Base-by-base conservation (phyloP, 2,113 vertebrate genomes). In the Microtus oregoni region DNA sequence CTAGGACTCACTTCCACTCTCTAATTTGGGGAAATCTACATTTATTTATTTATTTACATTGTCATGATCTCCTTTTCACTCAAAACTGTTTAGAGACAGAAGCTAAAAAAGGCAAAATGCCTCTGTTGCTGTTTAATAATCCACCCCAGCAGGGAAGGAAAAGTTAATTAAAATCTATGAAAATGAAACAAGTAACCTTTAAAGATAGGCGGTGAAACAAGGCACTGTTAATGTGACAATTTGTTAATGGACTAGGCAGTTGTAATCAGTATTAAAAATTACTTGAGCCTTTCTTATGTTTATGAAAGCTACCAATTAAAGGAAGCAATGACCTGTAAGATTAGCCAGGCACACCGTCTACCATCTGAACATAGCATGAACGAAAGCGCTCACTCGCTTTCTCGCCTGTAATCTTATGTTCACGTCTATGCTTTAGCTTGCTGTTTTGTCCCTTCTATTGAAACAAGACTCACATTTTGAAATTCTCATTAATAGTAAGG, bases 251-350 rank as follows among this genome's bases (percentile, higher is more conserved):
- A 86, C 28, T 88, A 94, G 85, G 93, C 97, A 97, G 32, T 95
- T 98, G 75, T 96, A 91, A 97, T 98, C 52, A 81, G 81, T 94
- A 91, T 97, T 98, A 97, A 98, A 98, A 98, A 96, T 98, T 61
- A 95, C 61, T 97, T 95, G 58, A 97, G 68, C n/a, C 19, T 87
- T 97, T 96, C 96, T 97, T 97, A 95, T 91, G 76, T 96, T 97
- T 97, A 92, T 68, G 98, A 97, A 98, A 97, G 55, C 76, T 96
- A 81, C 76, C 97, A 97, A 97, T 97, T 96, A 97, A 97, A 97
- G 89, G 76, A 95, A 96, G 72, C 72, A 95, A 92, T 77, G 97
- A 89, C 93, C 87, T 91, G 63, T 96, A 95, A 97, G 87, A 98
- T 97, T 98, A 92, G 81, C 85, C 35, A 41, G 97, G 92, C 95